phyloP scores from a whole-genome alignment of 2,113 vertebrate species.

The Pluvianellus socialis region DNA sequence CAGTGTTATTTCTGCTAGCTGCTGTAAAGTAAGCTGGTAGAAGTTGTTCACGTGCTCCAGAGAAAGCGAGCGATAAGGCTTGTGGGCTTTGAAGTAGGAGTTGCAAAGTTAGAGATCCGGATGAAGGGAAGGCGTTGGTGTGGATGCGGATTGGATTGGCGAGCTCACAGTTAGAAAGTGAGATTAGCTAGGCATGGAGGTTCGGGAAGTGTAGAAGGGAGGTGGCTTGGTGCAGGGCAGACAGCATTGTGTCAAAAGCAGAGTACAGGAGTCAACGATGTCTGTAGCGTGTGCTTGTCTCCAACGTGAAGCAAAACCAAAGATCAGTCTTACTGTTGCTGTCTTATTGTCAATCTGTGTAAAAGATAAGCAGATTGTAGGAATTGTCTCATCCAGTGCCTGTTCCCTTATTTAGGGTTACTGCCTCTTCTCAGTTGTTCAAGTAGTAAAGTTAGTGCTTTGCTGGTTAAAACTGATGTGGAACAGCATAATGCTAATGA shows the following conservation, averaged over 20 bases:
- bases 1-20: not conserved
- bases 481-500: not conserved
- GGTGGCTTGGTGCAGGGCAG: not conserved
- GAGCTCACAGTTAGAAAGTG: not conserved
- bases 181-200: not conserved
- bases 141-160: not conserved
- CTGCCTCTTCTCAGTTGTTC: not conserved
- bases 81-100: not conserved
- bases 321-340: not conserved
- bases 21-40: not conserved
- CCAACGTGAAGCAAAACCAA: not conserved
- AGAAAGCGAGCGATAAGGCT: not conserved
- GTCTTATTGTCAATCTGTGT: not conserved
- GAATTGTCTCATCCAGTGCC: not conserved
- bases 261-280: not conserved
- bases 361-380: not conserved
- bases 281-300: not conserved
- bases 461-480: not conserved
- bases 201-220: not conserved
- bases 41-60: not conserved
- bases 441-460: not conserved
- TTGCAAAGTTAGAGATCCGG: not conserved
- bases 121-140: not conserved
- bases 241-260: not conserved
- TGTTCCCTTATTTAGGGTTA: not conserved